These are phyloP conservation scores for Proterorhinus semilunaris DNA, from an alignment of 2,113 vertebrate species.

Conservation along the genomic window DNA sequence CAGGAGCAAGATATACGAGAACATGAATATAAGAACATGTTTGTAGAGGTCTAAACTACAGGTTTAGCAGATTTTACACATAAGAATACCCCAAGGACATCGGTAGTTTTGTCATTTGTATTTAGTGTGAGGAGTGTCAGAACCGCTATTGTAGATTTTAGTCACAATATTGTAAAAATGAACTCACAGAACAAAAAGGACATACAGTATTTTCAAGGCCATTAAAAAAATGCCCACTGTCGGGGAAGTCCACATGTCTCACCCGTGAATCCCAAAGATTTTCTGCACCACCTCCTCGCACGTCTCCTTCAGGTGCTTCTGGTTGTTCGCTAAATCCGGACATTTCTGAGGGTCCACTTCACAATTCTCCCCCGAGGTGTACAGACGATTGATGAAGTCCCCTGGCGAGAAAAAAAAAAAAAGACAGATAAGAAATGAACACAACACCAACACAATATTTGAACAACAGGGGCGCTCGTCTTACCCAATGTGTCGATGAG, in stretches of 20 bases:
- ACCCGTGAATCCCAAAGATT: slow-evolving; percentile 83
- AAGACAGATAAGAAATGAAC: slow-evolving; percentile 9
- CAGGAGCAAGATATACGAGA: too few species aligned
- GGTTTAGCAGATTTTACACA: too few species aligned
- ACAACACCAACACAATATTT: background rate
- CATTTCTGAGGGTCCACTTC: slow-evolving; percentile 91
- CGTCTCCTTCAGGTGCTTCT: slow-evolving; percentile 76
- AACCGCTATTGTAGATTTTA: too few species aligned
- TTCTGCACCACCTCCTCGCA: slow-evolving; percentile 85
- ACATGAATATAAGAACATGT: too few species aligned
- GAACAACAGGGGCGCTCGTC: background rate
- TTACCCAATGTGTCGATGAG: slow-evolving; percentile 89
- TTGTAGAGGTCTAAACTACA: too few species aligned
- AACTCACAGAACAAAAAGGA: background rate
- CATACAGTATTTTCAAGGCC: background rate
- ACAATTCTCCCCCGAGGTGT: slow-evolving; percentile 76
- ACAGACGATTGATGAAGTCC: slow-evolving; percentile 79
- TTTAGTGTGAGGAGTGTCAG: too few species aligned
- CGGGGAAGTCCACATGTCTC: slow-evolving; percentile 28
- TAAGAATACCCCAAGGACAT: too few species aligned
- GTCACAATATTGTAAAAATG: background rate
- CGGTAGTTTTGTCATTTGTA: too few species aligned
- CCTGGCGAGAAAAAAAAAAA: slow-evolving; percentile 66
- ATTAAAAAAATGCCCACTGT: background rate
- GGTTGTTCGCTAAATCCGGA: slow-evolving; percentile 79